Percentiles rank a stretch among this genome's conserved stretches.
phyloP scores from a whole-genome alignment of 37 sponge, comb jelly and placozoan species.

The Tethya wilhelma region DNA sequence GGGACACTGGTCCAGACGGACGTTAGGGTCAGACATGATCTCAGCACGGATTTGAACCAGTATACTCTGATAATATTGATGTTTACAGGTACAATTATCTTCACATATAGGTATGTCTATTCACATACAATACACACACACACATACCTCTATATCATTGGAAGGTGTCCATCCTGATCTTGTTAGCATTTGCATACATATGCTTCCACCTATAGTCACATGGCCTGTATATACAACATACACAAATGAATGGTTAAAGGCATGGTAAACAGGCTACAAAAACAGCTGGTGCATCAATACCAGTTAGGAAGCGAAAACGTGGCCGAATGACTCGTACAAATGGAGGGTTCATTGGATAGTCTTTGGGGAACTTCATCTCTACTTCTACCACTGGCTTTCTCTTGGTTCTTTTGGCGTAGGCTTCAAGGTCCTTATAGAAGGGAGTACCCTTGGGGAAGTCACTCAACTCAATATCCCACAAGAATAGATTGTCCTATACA shows the following conservation, averaged over 20 bases:
- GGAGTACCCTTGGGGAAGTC: constrained; percentile 63
- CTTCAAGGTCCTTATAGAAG: constrained; percentile 51
- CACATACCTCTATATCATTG: constrained; percentile 81
- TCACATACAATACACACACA: neutral
- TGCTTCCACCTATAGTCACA: constrained; percentile 84
- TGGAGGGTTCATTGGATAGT: constrained; percentile 88
- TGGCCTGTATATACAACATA: constrained; percentile 42
- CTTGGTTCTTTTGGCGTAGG: constrained; percentile 52
- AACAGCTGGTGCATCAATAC: constrained; percentile 14
- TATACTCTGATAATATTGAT: constrained; percentile 35
- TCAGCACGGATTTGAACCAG: constrained; percentile 79
- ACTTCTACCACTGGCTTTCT: constrained; percentile 78
- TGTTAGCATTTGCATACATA: constrained; percentile 89
- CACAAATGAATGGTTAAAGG: neutral
- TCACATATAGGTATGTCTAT: neutral
- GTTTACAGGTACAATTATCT: neutral
- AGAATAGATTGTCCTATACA: constrained; percentile 65
- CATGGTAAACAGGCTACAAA: neutral
- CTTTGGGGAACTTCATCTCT: constrained; percentile 90
- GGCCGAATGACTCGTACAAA: constrained; percentile 83
- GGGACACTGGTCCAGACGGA: constrained; percentile 45
- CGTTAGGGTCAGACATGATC: constrained; percentile 75
- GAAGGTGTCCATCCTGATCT: constrained; percentile 83
- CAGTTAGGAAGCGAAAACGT: constrained; percentile 80
- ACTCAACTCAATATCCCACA: constrained; percentile 76